Conservation (phyloP, 2,113 vertebrate genomes). For the Calyptomena viridis region DNA sequence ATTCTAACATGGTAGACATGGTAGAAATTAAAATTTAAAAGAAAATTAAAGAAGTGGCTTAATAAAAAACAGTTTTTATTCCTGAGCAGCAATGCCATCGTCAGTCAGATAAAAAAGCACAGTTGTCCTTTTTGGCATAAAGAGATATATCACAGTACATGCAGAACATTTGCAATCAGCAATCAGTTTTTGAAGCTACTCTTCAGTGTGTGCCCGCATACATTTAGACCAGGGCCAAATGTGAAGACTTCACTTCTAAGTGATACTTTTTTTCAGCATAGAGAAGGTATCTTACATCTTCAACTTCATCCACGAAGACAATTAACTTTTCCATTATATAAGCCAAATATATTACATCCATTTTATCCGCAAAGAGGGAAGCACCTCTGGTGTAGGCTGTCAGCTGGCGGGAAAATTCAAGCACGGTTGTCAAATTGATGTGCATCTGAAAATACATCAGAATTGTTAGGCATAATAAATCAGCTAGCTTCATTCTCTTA, state of each 20-base stretch:
- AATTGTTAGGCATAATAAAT: background rate
- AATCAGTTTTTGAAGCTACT: background rate
- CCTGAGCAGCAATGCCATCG: background rate
- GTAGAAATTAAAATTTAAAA: background rate
- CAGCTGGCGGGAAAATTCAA: conserved; percentile 82
- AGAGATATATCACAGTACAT: background rate
- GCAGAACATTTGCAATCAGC: background rate
- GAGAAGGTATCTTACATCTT: conserved; percentile 76
- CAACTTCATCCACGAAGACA: conserved; percentile 77
- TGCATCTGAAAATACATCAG: conserved; percentile 76
- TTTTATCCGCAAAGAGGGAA: conserved; percentile 83
- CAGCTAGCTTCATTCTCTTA: background rate
- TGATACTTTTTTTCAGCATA: background rate
- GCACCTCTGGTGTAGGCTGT: conserved; percentile 83
- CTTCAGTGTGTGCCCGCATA: background rate
- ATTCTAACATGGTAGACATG: background rate
- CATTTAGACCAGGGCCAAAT: background rate
- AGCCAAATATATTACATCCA: conserved; percentile 89
- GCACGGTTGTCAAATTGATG: conserved; percentile 81
- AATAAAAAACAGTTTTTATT: background rate
- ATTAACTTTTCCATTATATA: conserved; percentile 88
- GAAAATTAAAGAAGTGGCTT: background rate
- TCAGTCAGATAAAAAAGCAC: background rate
- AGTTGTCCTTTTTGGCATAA: background rate
- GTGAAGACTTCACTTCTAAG: background rate